phyloP scores from a whole-genome alignment of 2,888 invertebrate genomes.

The Aspidiotus destructor region DNA sequence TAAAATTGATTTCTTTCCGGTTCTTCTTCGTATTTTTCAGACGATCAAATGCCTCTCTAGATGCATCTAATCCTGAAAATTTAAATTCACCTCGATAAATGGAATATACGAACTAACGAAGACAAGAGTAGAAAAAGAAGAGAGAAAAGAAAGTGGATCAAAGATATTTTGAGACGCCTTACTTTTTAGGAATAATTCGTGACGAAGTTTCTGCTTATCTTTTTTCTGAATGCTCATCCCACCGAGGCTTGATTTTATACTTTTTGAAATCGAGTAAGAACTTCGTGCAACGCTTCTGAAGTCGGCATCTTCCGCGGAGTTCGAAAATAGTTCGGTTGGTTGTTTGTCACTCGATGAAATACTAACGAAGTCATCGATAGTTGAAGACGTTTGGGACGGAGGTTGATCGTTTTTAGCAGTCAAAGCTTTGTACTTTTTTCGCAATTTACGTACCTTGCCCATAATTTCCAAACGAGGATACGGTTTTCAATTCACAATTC shows the following conservation, averaged over 20 bases:
- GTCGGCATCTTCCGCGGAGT: neutral
- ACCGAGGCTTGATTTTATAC: constrained; percentile 7
- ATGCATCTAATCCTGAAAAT: neutral
- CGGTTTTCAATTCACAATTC: no score
- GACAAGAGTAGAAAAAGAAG: neutral
- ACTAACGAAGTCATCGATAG: neutral
- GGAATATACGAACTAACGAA: no score
- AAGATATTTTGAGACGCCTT: neutral
- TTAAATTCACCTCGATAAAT: no score
- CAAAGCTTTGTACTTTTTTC: constrained; percentile 18
- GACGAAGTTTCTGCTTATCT: constrained; percentile 8
- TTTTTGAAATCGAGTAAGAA: constrained; percentile 13
- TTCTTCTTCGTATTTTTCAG: neutral
- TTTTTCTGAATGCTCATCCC: constrained; percentile 10
- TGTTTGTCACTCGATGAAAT: neutral
- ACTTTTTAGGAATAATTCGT: constrained; percentile 15
- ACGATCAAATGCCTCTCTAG: neutral
- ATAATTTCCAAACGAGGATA: neutral
- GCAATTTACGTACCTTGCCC: constrained; percentile 20
- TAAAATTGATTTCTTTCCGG: neutral
- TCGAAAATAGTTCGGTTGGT: neutral
- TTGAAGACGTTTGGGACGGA: neutral
- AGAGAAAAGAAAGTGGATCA: neutral
- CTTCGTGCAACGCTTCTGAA: neutral
- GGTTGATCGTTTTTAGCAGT: neutral